Base-by-base conservation (phyloP, 1,140 invertebrate genomes). In the Grapholita molesta region DNA sequence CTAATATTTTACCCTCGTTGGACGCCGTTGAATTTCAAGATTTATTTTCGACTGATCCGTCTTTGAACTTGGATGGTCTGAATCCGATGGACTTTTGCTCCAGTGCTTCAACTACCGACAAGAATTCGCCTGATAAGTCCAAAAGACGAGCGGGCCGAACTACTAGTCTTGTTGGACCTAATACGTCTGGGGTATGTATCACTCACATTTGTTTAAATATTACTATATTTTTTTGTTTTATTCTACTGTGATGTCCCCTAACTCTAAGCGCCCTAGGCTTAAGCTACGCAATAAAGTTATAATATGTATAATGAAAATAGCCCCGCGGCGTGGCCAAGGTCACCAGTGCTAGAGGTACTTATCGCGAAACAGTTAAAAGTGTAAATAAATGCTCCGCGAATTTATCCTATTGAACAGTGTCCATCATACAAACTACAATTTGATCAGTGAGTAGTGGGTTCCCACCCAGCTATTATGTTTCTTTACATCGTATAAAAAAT, bases 21-120 rank as follows among this genome's bases (percentile, higher is more conserved):
- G 84, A 85, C 67, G 67, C 75, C 2, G 74, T 76, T 9, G 87
- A 88, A 32, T 82, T 88, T 57, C 83, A 81, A 67, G 79, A 86
- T 9, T 55, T 86, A 9, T 87, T 87, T 64, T 70, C 72, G 1
- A 64, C 79, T 0, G 83, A 82, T 5, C 70, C 75, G 0, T 68
- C 77, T 2, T 67, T 85, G 21, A 77, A 76, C 64, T 71, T 83
- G 61, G 84, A 81, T 32, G 72, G 55, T 66, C 71, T 86, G 11
- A 79, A 74, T 64, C 15, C 79, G 6, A 52, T 79, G 21, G 73
- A 79, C 24, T 78, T 73, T 53, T 12, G 18, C 23, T 21, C 52
- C 3, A 33, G 61, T 33, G 23, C 21, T 42, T 28, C 33, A 12
- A 57, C 71, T 1, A 70, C 71, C 0, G 77, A 78, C n/a, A 82